phyloP scores from a whole-genome alignment of 2,888 invertebrate species.

The Gerosis bhagava region DNA sequence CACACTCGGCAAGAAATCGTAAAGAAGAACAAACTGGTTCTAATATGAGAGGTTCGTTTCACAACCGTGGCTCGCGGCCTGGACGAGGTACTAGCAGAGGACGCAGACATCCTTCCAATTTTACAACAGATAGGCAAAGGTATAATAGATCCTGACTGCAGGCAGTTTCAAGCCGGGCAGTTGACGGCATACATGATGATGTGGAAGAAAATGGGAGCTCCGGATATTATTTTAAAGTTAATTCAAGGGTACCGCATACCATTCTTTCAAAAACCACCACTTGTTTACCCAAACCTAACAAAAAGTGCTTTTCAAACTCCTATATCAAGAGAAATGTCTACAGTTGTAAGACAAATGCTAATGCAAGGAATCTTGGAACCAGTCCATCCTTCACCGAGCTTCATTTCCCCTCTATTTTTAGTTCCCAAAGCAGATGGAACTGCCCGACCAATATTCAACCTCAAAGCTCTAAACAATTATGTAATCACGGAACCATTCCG shows the following conservation, averaged over 20 bases:
- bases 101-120: too few species aligned
- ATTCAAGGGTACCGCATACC: conserved; percentile 25
- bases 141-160: too few species aligned
- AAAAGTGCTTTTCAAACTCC: conserved; percentile 2
- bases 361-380: conserved; percentile 21
- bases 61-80: not conserved
- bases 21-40: too few species aligned
- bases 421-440: conserved; percentile 30
- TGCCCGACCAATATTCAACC: conserved; percentile 32
- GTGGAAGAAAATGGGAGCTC: conserved; percentile 18
- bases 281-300: conserved; percentile 13
- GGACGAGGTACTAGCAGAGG: not conserved
- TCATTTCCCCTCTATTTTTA: conserved; percentile 23
- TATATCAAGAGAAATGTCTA: not conserved
- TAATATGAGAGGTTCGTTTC: not conserved
- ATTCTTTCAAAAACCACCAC: conserved; percentile 15
- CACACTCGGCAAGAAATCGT: too few species aligned
- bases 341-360: conserved; percentile 22
- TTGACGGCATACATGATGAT: not conserved
- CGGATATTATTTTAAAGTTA: conserved; percentile 9
- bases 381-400: conserved; percentile 15
- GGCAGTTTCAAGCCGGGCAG: conserved; percentile 9
- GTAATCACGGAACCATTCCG: conserved; percentile 20
- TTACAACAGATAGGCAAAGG: too few species aligned
- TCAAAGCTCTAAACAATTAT: conserved; percentile 26